These are phyloP conservation scores for Harmothoe impar DNA, from an alignment of 2,888 invertebrate genomes.

Conservation along the genomic window DNA sequence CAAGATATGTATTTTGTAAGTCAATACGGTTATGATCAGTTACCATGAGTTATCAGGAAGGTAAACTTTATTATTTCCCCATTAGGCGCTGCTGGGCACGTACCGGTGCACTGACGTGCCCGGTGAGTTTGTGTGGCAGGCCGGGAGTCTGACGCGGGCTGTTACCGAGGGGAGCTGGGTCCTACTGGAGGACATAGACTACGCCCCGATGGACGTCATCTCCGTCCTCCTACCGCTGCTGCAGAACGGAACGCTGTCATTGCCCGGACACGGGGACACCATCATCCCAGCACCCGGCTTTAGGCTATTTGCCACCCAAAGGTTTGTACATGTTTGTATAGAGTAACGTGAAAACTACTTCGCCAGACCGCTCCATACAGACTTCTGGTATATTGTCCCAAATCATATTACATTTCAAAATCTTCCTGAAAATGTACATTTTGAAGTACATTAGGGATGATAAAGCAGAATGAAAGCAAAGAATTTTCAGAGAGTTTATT, in stretches of 20 bases:
- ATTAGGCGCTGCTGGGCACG: constrained; percentile 91
- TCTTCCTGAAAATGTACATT: too few species aligned
- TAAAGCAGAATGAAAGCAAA: too few species aligned
- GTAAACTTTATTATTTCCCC: too few species aligned
- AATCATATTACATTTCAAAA: too few species aligned
- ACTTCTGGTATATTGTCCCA: too few species aligned
- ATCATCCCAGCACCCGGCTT: constrained; percentile 92
- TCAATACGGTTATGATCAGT: too few species aligned
- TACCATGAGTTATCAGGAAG: too few species aligned
- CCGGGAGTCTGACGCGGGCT: constrained; percentile 93
- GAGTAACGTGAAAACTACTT: too few species aligned
- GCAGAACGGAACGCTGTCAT: constrained; percentile 91
- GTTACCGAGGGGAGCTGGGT: constrained; percentile 88
- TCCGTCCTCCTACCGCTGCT: constrained; percentile 93
- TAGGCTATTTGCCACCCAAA: constrained; percentile 95
- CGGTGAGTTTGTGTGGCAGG: constrained; percentile 98
- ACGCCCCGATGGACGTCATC: constrained; percentile 95
- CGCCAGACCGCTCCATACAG: too few species aligned
- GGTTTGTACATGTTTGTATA: constrained; percentile 75
- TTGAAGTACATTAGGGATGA: too few species aligned
- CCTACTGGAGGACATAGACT: constrained; percentile 96
- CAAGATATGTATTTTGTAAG: too few species aligned
- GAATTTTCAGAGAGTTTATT: too few species aligned
- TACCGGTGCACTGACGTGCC: constrained; percentile 98
- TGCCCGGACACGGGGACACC: constrained; percentile 94